Evolutionary conservation across 92 coral and sea anemone species (phyloP), one percentile per base, ranked within the genome.

Genomic region (Siderastrea radians): DNA sequence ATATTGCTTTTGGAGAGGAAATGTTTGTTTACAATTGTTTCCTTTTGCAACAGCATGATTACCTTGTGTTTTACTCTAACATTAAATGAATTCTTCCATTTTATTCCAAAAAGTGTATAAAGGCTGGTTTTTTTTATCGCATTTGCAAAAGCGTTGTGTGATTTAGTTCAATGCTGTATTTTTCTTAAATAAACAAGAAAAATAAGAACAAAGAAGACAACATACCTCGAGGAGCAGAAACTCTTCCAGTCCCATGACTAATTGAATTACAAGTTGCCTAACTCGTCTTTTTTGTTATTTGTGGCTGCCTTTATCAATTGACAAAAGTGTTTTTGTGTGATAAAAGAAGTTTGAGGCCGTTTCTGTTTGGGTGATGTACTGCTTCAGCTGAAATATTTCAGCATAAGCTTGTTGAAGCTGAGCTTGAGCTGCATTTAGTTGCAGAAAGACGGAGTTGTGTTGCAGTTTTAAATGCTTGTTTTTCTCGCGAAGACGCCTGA

Each of bases 331-430:
- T 72, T 72, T 72, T 72, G 1, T 8, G 19, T 72, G 77, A 48
- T 72, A 58, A 48, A 47, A 26, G 49, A 72, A 47, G n/a, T 58
- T 48, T 49, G n/a, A n/a, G n/a, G n/a, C n/a, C n/a, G n/a, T 72
- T 72, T 70, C 75, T 0, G 51, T 70, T 50, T 70, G 50, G 26
- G 75, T 50, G 43, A 70, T 70, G 26, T 11, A 26, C 75, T 70
- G 75, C 75, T 70, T 43, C 43, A 49, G 78, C 62, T 14, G 78
- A 60, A 0, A 49, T 45, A 38, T 19, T 74, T 74, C 78, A 74
- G 78, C 80, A 75, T 75, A 53, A 53, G 80, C 64, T 75, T n/a
- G 80, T 53, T 75, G 66, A 74, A 74, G 59, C 78, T 74, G 78
- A 74, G 44, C 78, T 74, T 49, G 6, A 65, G 54, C 80, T 75